Evolutionary conservation across 2,797 vertebrate species (phyloP).

Genomic region (Cryptoblepharus egeriae): DNA sequence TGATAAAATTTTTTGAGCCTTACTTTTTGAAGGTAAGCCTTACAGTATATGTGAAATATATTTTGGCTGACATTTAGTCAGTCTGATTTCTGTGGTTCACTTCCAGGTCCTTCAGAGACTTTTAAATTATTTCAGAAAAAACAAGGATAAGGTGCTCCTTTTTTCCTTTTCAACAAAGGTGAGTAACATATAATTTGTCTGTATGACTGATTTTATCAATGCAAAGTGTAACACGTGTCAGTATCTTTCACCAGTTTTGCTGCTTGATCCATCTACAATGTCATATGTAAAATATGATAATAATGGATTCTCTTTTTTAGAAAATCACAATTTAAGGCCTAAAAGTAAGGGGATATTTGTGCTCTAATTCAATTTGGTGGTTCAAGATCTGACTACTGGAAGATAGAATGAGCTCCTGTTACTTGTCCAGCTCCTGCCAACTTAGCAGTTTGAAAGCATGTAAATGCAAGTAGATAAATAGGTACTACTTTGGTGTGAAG

Average conservation of each 20-base stretch:
- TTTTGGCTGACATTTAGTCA: constrained; percentile 28
- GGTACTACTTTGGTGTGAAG: no score
- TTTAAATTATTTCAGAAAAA: constrained; percentile 86
- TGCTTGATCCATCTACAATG: background rate
- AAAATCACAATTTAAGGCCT: no score
- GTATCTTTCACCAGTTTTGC: constrained; percentile 33
- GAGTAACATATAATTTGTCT: constrained; percentile 56
- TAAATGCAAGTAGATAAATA: no score
- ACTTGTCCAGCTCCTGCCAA: no score
- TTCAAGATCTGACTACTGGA: no score
- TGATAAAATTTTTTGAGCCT: background rate
- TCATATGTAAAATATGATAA: background rate
- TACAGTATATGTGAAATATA: background rate
- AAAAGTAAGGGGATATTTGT: no score
- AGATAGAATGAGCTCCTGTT: no score
- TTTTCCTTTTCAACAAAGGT: constrained; percentile 97
- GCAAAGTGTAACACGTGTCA: constrained; percentile 6
- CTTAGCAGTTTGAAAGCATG: no score
- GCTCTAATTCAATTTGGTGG: no score
- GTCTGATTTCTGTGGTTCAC: constrained; percentile 55
- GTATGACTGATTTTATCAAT: constrained; percentile 1
- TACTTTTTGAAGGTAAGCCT: background rate
- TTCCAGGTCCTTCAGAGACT: constrained; percentile 92
- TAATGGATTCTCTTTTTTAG: background rate
- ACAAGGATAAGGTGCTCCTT: constrained; percentile 91